Evolutionary conservation across 2,797 vertebrate genomes (phyloP).

Genomic region (Phrynocephalus guinanensis): DNA sequence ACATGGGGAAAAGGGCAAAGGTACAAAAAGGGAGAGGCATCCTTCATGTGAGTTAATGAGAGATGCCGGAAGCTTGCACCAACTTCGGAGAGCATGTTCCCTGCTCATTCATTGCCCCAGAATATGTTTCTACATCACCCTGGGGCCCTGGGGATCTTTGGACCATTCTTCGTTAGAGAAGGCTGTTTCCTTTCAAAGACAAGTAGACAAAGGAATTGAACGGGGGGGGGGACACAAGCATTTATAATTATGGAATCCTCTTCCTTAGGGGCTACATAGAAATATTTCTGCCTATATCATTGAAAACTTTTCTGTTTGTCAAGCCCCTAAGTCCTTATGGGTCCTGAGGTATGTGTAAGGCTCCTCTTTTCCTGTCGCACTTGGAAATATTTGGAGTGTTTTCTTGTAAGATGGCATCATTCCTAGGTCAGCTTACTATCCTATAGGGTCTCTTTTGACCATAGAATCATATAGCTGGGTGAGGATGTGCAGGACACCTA

Average conservation of each 20-base stretch:
- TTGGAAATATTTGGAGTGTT: background rate
- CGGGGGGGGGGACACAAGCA: background rate
- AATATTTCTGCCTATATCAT: background rate
- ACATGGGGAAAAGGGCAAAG: background rate
- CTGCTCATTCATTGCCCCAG: slow-evolving; percentile 1
- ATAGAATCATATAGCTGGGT: background rate
- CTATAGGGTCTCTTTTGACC: background rate
- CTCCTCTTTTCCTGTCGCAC: too few species aligned
- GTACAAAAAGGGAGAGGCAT: background rate
- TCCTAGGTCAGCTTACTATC: too few species aligned
- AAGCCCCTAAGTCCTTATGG: background rate
- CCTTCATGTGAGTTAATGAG: slow-evolving; percentile 30
- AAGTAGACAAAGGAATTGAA: slow-evolving; percentile 4
- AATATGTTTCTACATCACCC: background rate
- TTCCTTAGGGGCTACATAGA: background rate
- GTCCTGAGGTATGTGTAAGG: background rate
- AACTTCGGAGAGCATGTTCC: slow-evolving; percentile 28
- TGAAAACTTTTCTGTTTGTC: background rate
- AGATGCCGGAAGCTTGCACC: background rate
- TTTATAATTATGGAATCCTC: background rate
- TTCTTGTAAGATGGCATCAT: background rate
- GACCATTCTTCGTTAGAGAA: background rate
- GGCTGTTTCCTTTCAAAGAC: background rate
- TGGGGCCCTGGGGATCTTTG: background rate
- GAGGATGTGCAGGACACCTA: too few species aligned